phyloP scores from a whole-genome alignment of 2,888 invertebrate genomes.

The Conus canariensis region DNA sequence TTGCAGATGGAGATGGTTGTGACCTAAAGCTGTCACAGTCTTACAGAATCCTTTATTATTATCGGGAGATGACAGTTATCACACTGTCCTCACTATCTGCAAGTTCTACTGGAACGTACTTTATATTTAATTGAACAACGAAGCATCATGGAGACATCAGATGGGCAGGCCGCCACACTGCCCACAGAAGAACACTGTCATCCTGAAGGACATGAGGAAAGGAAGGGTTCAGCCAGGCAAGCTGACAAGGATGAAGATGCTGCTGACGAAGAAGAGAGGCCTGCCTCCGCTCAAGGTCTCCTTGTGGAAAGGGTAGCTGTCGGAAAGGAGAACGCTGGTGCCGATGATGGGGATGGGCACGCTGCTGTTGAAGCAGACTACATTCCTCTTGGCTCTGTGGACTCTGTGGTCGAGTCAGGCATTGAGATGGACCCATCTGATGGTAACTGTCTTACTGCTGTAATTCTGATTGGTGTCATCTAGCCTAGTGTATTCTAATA shows the following conservation, averaged over 20 bases:
- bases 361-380: slow-evolving; percentile 10
- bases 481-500: not conserved
- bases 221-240: not conserved
- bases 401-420: slow-evolving; percentile 24
- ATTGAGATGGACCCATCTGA: slow-evolving; percentile 37
- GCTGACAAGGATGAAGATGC: not conserved
- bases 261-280: not conserved
- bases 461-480: not conserved
- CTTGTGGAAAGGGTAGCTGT: not conserved
- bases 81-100: no score
- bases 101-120: no score
- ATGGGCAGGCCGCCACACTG: not conserved
- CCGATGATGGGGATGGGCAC: not conserved
- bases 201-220: not conserved
- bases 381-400: not conserved
- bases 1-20: no score
- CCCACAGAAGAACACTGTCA: not conserved
- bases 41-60: no score
- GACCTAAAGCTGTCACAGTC: no score
- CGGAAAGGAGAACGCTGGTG: not conserved
- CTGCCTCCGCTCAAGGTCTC: not conserved
- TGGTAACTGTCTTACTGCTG: not conserved
- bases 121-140: no score
- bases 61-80: no score
- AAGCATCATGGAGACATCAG: not conserved